These are phyloP conservation scores for Styela clava DNA, from an alignment of 23 tunicate genomes.

Conservation along the genomic window DNA sequence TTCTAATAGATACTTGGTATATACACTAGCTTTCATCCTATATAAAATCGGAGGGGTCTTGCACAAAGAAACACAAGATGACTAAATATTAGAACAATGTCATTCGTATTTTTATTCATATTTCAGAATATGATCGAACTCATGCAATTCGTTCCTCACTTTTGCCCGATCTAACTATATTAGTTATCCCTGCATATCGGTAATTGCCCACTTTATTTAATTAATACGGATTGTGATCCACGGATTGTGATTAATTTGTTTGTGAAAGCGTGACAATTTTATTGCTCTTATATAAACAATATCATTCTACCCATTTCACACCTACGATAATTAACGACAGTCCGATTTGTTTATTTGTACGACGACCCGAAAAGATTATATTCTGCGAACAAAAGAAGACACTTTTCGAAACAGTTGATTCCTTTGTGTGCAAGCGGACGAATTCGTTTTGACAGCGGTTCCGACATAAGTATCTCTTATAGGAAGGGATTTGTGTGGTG, in stretches of 20 bases:
- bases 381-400: neutral
- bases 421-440: conserved; percentile 26
- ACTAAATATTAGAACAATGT: too few relatives aligned
- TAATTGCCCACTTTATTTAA: neutral
- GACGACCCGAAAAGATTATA: neutral
- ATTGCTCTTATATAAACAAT: neutral
- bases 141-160: too few relatives aligned
- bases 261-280: neutral
- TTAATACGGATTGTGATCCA: neutral
- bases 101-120: too few relatives aligned
- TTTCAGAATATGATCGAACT: too few relatives aligned
- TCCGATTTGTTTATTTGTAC: neutral
- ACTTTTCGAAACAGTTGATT: conserved; percentile 10
- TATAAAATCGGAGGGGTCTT: too few relatives aligned
- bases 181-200: too few relatives aligned
- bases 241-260: neutral
- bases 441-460: conserved; percentile 9
- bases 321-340: neutral
- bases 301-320: neutral
- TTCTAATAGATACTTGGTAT: too few relatives aligned
- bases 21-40: too few relatives aligned
- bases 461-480: conserved; percentile 18
- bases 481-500: conserved; percentile 8
- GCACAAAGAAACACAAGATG: too few relatives aligned
- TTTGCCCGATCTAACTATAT: too few relatives aligned